These are phyloP conservation scores for Gymnodraco acuticeps DNA, from an alignment of 2,797 vertebrate genomes.

Conservation along the genomic window DNA sequence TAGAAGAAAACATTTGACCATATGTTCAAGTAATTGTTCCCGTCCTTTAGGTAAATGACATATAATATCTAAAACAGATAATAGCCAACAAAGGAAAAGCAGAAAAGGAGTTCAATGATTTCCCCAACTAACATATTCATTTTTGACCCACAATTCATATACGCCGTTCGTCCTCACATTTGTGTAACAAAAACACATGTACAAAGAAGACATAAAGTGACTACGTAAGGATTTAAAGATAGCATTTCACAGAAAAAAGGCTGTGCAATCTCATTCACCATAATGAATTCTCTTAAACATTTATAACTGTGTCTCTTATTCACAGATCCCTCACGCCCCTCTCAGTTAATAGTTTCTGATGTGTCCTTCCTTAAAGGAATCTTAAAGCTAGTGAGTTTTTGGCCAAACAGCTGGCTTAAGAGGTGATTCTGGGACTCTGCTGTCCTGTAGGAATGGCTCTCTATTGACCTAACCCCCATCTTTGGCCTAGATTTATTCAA, in stretches of 20 bases:
- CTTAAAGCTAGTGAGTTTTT: slow-evolving; percentile 98
- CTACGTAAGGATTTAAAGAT: slow-evolving; percentile 84
- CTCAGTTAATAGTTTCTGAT: slow-evolving; percentile 91
- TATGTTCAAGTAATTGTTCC: slow-evolving; percentile 90
- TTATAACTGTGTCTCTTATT: slow-evolving; percentile 80
- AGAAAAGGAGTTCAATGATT: slow-evolving; percentile 81
- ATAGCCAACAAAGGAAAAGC: slow-evolving; percentile 84
- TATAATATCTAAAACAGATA: slow-evolving; percentile 84
- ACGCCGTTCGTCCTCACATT: slow-evolving; percentile 87
- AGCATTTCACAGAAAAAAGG: slow-evolving; percentile 89
- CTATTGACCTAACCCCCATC: slow-evolving; percentile 83
- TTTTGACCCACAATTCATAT: slow-evolving; percentile 88
- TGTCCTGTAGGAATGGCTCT: slow-evolving; percentile 89
- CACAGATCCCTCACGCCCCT: slow-evolving; percentile 80
- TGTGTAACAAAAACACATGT: slow-evolving; percentile 89
- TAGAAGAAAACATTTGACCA: slow-evolving; percentile 82
- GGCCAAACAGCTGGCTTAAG: slow-evolving; percentile 98
- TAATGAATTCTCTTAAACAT: slow-evolving; percentile 87
- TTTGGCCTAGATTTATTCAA: slow-evolving; percentile 85
- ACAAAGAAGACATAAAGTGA: slow-evolving; percentile 91
- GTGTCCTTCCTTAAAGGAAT: slow-evolving; percentile 97
- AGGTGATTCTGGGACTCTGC: slow-evolving; percentile 97
- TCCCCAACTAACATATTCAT: slow-evolving; percentile 83
- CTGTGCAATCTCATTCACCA: slow-evolving; percentile 93
- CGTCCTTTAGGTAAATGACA: slow-evolving; percentile 84